Evolutionary conservation across 2,797 vertebrate genomes (phyloP).

Genomic region (Ceyx erithaca): DNA sequence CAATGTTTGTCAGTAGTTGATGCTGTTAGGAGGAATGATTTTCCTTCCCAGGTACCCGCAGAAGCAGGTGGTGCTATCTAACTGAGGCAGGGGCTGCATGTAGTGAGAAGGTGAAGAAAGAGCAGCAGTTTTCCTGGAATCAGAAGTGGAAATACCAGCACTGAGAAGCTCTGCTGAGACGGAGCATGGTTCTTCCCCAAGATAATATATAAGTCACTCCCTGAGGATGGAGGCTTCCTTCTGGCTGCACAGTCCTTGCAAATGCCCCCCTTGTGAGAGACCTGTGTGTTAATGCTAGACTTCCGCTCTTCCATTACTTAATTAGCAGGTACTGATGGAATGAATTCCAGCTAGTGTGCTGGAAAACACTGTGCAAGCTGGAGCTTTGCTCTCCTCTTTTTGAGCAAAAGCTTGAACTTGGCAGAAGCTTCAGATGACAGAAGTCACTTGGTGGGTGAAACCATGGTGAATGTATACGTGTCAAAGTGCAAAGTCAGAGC

Average conservation of each 20-base stretch:
- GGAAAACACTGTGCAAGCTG: not conserved
- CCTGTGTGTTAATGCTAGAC: not conserved
- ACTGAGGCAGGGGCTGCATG: not conserved
- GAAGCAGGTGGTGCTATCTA: not conserved
- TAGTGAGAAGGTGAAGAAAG: not conserved
- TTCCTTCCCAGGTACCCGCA: not conserved
- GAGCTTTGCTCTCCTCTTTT: not conserved
- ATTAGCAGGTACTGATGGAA: not conserved
- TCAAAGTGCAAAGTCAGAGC: not conserved
- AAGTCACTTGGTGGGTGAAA: not conserved
- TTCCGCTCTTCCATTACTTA: not conserved
- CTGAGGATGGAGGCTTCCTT: not conserved
- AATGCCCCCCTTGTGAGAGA: fast-evolving
- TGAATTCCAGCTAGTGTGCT: not conserved
- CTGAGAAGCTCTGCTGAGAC: not conserved
- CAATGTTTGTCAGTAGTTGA: not conserved
- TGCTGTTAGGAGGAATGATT: not conserved
- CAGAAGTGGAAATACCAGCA: not conserved
- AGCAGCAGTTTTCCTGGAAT: slow-evolving; percentile 13
- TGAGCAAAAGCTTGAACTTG: not conserved
- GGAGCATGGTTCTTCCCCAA: not conserved
- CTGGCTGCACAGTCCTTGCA: not conserved
- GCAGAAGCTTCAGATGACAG: not conserved
- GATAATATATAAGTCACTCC: not conserved
- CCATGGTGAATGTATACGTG: not conserved